Conservation (phyloP, 2,113 vertebrate genomes). For the Chrysemys picta region DNA sequence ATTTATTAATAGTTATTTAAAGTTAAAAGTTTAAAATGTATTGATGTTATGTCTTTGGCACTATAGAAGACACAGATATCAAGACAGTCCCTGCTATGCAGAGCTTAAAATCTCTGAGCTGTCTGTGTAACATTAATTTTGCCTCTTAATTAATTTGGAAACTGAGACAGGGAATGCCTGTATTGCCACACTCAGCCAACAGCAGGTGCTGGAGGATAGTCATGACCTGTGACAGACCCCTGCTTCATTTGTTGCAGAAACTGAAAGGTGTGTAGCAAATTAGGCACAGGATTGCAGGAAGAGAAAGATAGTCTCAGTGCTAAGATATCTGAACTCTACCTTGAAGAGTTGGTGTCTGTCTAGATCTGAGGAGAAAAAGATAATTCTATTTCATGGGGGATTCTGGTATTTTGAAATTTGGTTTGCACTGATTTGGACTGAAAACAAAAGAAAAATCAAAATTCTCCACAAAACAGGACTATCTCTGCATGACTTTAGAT, state of each 20-base stretch:
- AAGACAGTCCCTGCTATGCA: background rate
- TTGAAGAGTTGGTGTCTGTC: background rate
- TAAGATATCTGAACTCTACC: background rate
- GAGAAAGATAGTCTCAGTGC: background rate
- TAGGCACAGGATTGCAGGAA: background rate
- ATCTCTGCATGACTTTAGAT: no score
- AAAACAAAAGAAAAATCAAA: no score
- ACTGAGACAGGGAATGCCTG: no score
- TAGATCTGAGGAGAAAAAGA: background rate
- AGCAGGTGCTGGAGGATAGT: no score
- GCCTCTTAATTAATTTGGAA: background rate
- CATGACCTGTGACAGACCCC: no score
- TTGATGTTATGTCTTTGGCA: background rate
- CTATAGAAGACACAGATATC: background rate
- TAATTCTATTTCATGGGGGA: no score
- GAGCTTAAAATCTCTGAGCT: background rate
- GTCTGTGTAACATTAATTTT: background rate
- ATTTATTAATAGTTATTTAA: background rate
- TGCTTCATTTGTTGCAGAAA: no score
- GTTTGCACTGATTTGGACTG: no score
- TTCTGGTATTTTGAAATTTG: no score
- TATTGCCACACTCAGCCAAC: no score
- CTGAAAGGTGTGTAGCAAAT: background rate
- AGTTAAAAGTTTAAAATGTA: background rate
- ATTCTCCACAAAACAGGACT: no score